Percentiles rank a stretch among this genome's conserved stretches.
Evolutionary conservation across 2,888 invertebrate species (phyloP).

Genomic region (Drosophila melanosoma): DNA sequence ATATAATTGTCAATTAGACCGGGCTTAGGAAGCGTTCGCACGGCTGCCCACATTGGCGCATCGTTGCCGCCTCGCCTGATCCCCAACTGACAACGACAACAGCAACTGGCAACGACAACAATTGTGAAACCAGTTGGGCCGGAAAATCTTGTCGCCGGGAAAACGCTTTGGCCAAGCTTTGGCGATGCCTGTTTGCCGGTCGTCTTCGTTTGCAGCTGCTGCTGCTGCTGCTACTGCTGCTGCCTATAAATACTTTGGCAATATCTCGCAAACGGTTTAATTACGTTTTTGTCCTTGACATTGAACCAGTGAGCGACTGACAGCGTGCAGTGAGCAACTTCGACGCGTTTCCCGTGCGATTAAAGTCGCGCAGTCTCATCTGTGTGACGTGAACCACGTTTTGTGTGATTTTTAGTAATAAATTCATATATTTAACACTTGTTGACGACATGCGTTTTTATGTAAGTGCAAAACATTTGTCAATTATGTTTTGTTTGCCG

Average conservation of each 20-base stretch:
- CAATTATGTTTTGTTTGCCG: conserved; percentile 4
- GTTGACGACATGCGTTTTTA: conserved; percentile 47
- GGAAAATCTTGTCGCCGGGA: conserved; percentile 78
- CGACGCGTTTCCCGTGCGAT: conserved; percentile 59
- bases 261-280: conserved; percentile 80
- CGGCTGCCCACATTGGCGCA: conserved; percentile 38
- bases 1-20: conserved; percentile 72
- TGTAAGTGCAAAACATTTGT: conserved; percentile 59
- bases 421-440: conserved; percentile 11
- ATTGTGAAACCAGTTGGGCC: conserved; percentile 70
- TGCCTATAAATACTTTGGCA: conserved; percentile 80
- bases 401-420: conserved; percentile 34
- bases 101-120: conserved; percentile 42
- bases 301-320: conserved; percentile 62
- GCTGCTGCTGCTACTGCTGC: background rate
- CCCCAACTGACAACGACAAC: conserved; percentile 39
- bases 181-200: conserved; percentile 35
- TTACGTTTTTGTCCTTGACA: conserved; percentile 84
- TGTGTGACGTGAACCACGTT: conserved; percentile 32
- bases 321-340: conserved; percentile 32
- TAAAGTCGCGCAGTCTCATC: conserved; percentile 37
- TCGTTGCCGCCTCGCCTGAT: conserved; percentile 37
- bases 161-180: conserved; percentile 53
- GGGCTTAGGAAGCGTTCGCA: conserved; percentile 66
- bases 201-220: conserved; percentile 61